Base-by-base conservation (phyloP, 2,888 invertebrate genomes). In the Andrena bucephala region DNA sequence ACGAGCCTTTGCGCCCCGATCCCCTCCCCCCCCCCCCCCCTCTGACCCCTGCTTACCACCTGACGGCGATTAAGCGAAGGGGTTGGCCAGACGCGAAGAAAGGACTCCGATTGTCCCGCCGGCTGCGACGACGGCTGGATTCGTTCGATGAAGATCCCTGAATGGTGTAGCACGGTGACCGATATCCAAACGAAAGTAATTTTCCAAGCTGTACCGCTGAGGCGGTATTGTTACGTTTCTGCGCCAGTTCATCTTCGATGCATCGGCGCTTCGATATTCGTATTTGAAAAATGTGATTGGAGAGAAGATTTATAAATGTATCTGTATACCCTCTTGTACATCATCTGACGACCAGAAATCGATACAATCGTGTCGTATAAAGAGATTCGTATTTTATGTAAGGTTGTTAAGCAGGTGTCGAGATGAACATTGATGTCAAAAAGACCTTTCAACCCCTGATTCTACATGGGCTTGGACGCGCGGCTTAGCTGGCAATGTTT, bases 1-100 rank as follows among this genome's bases (percentile, higher is more conserved):
- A 93, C 91, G 92, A 90, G 90, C 77, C 88, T 87, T 86, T 88
- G 78, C 81, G 83, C 69, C 16, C 4, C 42, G 16, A 16, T 65
- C 70, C 57, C 62, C 33, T 36, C 0, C 62, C 71, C 67, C 71
- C 29, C 36, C 71, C 65, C 71, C 29, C 36, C 29, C 29, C 77
- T 31, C 8, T 68, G 70, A 73, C 68, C 66, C 48, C 74, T 54
- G 67, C 70, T 68, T 59, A 29, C 63, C 73, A 62, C 27, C 57
- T 20, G 81, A 48, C 48, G 60, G 31, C 66, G 70, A 50, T 50
- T 57, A 59, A 7, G 36, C 57, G 2, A 20, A 75, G 2, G 59
- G 52, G 63, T 48, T 8, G 50, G 8, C 42, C 20, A 8, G 24
- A 57, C 24, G 57, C 7, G 36, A 31, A 59, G 67, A 57, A 48